These are phyloP conservation scores for Aphrophora alni DNA, from an alignment of 2,888 invertebrate genomes.

Conservation along the genomic window DNA sequence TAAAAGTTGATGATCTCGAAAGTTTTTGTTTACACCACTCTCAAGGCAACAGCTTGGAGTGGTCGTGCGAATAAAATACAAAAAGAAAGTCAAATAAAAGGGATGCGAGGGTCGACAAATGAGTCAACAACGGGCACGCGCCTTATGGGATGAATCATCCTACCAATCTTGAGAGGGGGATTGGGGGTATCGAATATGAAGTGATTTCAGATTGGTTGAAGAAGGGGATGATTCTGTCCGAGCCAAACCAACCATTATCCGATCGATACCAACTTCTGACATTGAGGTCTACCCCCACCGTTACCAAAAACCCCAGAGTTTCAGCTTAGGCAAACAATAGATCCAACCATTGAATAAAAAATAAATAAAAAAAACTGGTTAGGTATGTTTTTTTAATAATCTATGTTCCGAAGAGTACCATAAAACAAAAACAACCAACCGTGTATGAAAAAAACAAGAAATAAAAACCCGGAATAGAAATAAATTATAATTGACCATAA, in stretches of 20 bases:
- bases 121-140: not conserved
- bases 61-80: not conserved
- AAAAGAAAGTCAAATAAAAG: not conserved
- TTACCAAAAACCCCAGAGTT: not conserved
- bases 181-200: not conserved
- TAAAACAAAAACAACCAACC: not conserved
- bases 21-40: not conserved
- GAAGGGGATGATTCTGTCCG: slow-evolving; percentile 26
- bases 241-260: slow-evolving; percentile 28
- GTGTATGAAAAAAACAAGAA: not conserved
- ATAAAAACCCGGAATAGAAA: no score
- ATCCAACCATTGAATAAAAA: not conserved
- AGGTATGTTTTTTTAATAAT: no score
- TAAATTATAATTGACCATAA: not conserved
- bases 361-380: no score
- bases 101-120: not conserved
- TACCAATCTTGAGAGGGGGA: not conserved
- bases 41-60: not conserved
- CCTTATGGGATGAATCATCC: not conserved
- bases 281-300: slow-evolving; percentile 33
- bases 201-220: not conserved
- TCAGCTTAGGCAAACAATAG: slow-evolving; percentile 18
- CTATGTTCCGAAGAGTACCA: no score
- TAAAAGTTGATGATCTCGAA: no score
- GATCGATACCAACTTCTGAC: slow-evolving; percentile 35